Conservation (phyloP, 2,113 vertebrate species). For the Rhinichthys klamathensis region DNA sequence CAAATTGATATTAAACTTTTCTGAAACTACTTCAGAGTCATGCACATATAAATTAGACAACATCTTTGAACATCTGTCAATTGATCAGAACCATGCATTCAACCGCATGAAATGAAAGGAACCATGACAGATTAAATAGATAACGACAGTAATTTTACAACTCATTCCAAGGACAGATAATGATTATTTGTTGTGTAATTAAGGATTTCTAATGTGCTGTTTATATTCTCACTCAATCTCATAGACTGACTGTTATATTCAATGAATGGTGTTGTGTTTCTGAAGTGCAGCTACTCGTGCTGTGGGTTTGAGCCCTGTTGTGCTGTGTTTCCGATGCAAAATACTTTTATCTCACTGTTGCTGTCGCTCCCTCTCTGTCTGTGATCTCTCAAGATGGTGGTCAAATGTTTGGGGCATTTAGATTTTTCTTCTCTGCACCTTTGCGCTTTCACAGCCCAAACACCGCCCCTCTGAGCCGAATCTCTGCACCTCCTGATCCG, state of each 20-base stretch:
- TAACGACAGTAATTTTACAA: not conserved
- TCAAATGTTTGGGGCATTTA: not conserved
- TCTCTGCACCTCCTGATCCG: slow-evolving; percentile 1
- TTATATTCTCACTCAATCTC: not conserved
- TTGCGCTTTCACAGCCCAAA: slow-evolving; percentile 10
- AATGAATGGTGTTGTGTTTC: not conserved
- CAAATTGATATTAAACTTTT: no score
- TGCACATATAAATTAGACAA: not conserved
- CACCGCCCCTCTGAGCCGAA: slow-evolving; percentile 10
- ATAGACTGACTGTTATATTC: no score
- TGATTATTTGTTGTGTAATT: not conserved
- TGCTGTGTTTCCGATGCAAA: not conserved
- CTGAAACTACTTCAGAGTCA: no score
- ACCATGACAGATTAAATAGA: not conserved
- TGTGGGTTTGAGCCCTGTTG: not conserved
- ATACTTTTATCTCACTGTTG: not conserved
- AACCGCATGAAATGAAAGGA: not conserved
- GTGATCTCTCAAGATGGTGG: not conserved
- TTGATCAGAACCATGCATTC: not conserved
- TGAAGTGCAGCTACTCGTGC: not conserved
- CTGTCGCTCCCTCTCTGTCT: not conserved
- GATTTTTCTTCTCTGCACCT: not conserved
- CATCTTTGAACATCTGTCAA: not conserved
- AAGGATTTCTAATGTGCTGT: not conserved
- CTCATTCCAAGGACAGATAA: not conserved